These are phyloP conservation scores for Brachionus plicatilis DNA, from an alignment of 1,140 invertebrate genomes.

Conservation along the genomic window DNA sequence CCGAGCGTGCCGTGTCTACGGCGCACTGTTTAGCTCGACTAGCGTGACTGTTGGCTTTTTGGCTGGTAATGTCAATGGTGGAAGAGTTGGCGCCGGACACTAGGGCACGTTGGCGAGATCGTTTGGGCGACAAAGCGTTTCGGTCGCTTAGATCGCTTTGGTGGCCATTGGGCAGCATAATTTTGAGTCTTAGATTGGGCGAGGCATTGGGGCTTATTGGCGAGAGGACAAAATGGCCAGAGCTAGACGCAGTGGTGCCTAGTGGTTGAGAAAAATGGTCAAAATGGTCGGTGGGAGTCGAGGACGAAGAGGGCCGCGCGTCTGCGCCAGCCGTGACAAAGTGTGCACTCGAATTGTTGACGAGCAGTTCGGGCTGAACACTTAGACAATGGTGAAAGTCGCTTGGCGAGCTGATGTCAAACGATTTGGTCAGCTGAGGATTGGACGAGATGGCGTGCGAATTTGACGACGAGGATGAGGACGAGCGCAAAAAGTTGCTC, in stretches of 20 bases:
- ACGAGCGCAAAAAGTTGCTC: conserved; percentile 18
- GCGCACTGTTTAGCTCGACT: not conserved
- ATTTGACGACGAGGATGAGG: not conserved
- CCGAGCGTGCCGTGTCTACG: not conserved
- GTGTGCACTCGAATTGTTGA: not conserved
- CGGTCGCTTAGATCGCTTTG: not conserved
- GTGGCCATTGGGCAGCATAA: conserved; percentile 1
- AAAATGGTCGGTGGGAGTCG: not conserved
- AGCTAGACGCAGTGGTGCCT: not conserved
- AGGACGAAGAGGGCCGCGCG: not conserved
- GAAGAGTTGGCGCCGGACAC: not conserved
- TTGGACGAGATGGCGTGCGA: not conserved
- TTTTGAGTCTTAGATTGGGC: conserved; percentile 27
- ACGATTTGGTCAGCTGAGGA: not conserved
- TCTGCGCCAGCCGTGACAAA: not conserved
- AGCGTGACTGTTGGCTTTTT: not conserved
- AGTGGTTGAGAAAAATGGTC: not conserved
- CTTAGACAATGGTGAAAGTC: conserved; percentile 39
- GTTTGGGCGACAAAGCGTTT: not conserved
- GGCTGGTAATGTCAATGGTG: not conserved
- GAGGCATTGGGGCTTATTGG: not conserved
- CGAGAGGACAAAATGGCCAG: not conserved
- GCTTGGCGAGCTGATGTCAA: conserved; percentile 36
- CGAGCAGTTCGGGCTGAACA: conserved; percentile 12
- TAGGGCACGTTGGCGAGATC: not conserved